Percentiles rank a stretch among this genome's conserved stretches.
Conservation (phyloP, 2,113 vertebrate species). For the Platycercus adscitus region DNA sequence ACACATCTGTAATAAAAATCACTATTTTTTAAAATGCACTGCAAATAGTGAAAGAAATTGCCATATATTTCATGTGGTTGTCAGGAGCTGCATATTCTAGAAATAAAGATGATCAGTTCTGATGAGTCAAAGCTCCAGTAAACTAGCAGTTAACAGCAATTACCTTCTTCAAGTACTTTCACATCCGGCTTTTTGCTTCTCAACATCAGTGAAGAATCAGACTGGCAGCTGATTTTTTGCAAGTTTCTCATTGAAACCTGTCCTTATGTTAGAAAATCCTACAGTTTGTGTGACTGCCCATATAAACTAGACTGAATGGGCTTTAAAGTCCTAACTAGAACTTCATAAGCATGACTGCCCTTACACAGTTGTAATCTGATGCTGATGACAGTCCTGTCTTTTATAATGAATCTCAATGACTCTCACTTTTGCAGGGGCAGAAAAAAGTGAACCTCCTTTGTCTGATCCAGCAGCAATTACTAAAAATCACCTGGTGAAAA, state of each 20-base stretch:
- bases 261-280: background rate
- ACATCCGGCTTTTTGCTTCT: background rate
- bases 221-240: background rate
- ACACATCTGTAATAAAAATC: background rate
- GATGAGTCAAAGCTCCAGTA: background rate
- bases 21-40: background rate
- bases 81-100: background rate
- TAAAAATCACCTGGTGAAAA: background rate
- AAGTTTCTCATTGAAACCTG: background rate
- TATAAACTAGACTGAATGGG: background rate
- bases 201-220: background rate
- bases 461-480: background rate
- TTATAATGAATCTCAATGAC: background rate
- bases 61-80: background rate
- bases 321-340: background rate
- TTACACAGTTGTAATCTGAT: background rate
- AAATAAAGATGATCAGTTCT: background rate
- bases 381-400: background rate
- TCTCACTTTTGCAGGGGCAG: background rate
- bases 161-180: background rate
- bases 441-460: background rate
- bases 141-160: background rate
- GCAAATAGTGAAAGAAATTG: background rate
- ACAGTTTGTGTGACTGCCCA: background rate
- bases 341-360: background rate